These are phyloP conservation scores for Petrolisthes cinctipes DNA, from an alignment of 2,888 invertebrate species.

Conservation along the genomic window DNA sequence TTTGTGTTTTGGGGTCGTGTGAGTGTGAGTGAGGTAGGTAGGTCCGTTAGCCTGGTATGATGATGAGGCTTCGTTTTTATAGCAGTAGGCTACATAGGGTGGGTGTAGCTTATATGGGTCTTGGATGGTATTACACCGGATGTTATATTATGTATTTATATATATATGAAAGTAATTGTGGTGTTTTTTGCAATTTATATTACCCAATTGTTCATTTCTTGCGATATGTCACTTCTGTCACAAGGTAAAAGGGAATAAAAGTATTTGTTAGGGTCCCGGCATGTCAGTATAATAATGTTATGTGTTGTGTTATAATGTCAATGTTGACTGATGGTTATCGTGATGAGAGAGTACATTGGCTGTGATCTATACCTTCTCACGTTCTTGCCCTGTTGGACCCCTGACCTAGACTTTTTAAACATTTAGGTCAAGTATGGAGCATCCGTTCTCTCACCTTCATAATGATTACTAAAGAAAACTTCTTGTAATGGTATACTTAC, in stretches of 20 bases:
- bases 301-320: too few relatives aligned
- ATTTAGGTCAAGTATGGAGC: constrained; percentile 3
- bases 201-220: too few relatives aligned
- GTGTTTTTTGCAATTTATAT: too few relatives aligned
- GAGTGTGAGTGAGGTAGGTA: background rate
- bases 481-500: background rate
- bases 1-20: background rate
- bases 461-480: background rate
- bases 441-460: background rate
- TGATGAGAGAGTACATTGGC: background rate
- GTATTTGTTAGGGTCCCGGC: too few relatives aligned
- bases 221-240: too few relatives aligned
- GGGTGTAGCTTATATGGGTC: too few relatives aligned
- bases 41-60: background rate
- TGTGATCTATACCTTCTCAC: background rate
- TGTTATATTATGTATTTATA: too few relatives aligned
- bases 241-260: too few relatives aligned
- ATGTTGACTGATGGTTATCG: background rate
- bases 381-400: background rate
- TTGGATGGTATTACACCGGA: too few relatives aligned
- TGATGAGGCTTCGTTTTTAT: background rate
- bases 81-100: too few relatives aligned
- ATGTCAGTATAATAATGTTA: too few relatives aligned
- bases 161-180: too few relatives aligned
- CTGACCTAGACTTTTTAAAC: constrained; percentile 11